phyloP scores from a whole-genome alignment of 92 coral and sea anemone species.

The Palythoa heliodiscus region DNA sequence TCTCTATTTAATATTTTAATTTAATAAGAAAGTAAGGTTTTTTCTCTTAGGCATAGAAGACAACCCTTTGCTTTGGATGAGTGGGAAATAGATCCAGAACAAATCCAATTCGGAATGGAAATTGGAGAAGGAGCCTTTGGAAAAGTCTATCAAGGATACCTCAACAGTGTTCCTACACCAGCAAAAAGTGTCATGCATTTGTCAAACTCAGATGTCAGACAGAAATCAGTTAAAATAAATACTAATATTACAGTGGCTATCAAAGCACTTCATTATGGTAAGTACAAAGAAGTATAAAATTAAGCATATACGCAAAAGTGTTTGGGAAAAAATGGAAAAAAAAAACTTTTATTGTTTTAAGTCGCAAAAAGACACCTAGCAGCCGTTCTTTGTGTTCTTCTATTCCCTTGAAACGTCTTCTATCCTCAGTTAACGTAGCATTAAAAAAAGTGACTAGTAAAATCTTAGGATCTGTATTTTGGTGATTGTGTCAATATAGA shows the following conservation, averaged over 20 bases:
- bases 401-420: not conserved
- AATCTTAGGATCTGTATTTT: not conserved
- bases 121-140: constrained; percentile 46
- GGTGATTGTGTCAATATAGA: too few species aligned
- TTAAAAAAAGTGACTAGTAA: not conserved
- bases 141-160: constrained; percentile 24
- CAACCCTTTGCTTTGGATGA: constrained; percentile 23
- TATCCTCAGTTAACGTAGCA: not conserved
- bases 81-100: constrained; percentile 27
- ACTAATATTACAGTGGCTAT: constrained; percentile 34
- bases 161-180: constrained; percentile 4
- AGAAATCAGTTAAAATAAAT: constrained; percentile 17
- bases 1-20: not conserved
- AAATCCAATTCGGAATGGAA: constrained; percentile 35
- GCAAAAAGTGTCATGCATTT: constrained; percentile 33
- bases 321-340: too few species aligned
- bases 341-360: not conserved
- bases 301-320: not conserved
- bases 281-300: not conserved
- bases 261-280: constrained; percentile 32
- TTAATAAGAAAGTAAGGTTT: not conserved
- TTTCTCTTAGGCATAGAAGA: not conserved
- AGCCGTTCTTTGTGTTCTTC: too few species aligned
- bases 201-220: constrained; percentile 30
- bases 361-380: not conserved